Evolutionary conservation across 23 tunicate genomes (phyloP).

Genomic region (Oikopleura vanhoeffeni): DNA sequence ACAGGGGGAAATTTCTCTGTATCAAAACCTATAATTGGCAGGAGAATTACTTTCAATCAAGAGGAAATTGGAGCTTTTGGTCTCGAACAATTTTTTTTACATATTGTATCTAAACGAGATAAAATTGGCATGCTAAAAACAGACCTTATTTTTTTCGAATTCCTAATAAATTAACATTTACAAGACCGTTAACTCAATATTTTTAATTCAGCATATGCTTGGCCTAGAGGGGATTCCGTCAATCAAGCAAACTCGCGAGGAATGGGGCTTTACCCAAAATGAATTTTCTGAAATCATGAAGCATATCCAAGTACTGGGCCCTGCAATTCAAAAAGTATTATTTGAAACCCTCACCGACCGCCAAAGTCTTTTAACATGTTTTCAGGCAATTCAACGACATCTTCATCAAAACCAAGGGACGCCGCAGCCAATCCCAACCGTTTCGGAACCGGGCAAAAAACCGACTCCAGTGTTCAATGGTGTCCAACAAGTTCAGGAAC

Average conservation of each 20-base stretch:
- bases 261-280: not conserved
- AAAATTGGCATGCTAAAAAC: not conserved
- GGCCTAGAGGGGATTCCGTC: not conserved
- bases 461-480: not conserved
- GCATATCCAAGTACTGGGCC: constrained; percentile 11
- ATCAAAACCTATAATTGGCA: too few relatives aligned
- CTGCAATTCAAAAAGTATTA: constrained; percentile 11
- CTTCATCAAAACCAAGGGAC: not conserved
- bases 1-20: too few relatives aligned
- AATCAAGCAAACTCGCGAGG: not conserved
- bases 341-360: too few relatives aligned
- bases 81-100: too few relatives aligned
- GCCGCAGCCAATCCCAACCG: not conserved
- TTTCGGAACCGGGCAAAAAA: not conserved
- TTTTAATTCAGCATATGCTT: not conserved
- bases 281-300: constrained; percentile 1
- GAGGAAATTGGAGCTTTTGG: too few relatives aligned
- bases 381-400: constrained; percentile 12
- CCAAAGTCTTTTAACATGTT: too few relatives aligned
- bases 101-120: not conserved
- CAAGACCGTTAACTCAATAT: not conserved
- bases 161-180: not conserved
- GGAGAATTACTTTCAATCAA: too few relatives aligned
- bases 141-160: not conserved
- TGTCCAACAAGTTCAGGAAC: not conserved